phyloP scores from a whole-genome alignment of 1,140 invertebrate genomes.

The Macrosteles quadrilineatus region DNA sequence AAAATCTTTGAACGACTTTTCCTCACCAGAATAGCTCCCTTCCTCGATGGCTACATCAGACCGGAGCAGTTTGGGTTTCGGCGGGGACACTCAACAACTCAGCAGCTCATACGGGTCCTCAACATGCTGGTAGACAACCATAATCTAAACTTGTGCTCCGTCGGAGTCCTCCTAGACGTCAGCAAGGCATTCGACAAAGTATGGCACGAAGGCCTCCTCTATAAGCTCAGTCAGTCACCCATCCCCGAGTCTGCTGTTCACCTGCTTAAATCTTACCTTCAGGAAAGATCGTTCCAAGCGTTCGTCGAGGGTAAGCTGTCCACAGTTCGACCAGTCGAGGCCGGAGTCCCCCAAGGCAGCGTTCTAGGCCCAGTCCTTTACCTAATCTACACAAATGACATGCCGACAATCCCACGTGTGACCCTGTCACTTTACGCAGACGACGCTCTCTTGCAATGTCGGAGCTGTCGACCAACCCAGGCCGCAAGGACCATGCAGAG shows the following conservation, averaged over 20 bases:
- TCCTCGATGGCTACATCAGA: not conserved
- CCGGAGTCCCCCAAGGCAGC: constrained; percentile 14
- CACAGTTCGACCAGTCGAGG: not conserved
- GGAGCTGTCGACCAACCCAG: not conserved
- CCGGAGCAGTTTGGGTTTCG: constrained; percentile 33
- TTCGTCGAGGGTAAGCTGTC: constrained; percentile 1
- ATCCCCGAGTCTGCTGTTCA: constrained; percentile 28
- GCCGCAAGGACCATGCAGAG: not conserved
- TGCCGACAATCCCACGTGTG: not conserved
- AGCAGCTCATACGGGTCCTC: constrained; percentile 36
- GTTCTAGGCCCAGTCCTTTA: constrained; percentile 15
- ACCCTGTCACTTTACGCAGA: not conserved
- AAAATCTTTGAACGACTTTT: constrained; percentile 38
- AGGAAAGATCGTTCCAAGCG: constrained; percentile 33
- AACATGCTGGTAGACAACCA: constrained; percentile 38
- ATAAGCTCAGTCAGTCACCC: constrained; percentile 40
- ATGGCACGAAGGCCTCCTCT: constrained; percentile 43
- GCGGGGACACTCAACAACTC: constrained; percentile 25
- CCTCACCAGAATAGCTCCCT: constrained; percentile 27
- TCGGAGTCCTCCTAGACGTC: constrained; percentile 45
- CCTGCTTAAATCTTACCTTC: constrained; percentile 40
- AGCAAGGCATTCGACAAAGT: constrained; percentile 47
- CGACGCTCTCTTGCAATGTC: not conserved
- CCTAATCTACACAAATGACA: constrained; percentile 27
- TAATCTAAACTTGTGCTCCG: constrained; percentile 42